Base-by-base conservation (phyloP, 2,797 vertebrate species). In the Sebastes minor region DNA sequence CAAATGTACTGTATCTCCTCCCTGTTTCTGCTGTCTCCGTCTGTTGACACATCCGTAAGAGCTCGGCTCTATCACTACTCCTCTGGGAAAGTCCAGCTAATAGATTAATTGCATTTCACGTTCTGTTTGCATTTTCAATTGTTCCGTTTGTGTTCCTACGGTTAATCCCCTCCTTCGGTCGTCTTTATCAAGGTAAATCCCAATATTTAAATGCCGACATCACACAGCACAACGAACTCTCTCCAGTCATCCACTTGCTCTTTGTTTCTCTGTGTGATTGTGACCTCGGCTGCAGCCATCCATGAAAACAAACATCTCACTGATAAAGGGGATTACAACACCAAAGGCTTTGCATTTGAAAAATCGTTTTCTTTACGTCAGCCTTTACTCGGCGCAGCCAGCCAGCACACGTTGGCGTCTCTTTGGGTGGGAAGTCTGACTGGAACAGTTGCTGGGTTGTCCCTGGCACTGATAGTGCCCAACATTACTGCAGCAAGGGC, bases 61-160 rank as follows among this genome's bases (percentile, higher is more conserved):
- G 87, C 85, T 90, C 60, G 7, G 81, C 86, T 92, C 94, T 88
- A 92, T 92, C 91, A 27, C 63, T 23, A 5, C 32, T 92, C 91
- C 86, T 88, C 74, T 72, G 91, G 88, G 92, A 85, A 81, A 80
- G 66, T 91, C 68, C 61, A 35, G 86, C 90, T 91, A 92, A 94
- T 88, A 77, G 73, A 92, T 92, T 94, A 91, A 91, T 91, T 92
- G 84, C 81, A 46, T 88, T 90, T 80, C 32, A 73, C 52, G 33
- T 91, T 91, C 60, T 74, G 82, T 94, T 93, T 92, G 89, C 80
- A 86, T 88, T 90, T 86, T 82, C 76, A 89, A 81, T 86, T 71
- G 80, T 59, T 86, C 72, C n/a, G 14, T 86, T 84, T 83, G 74
- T 85, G 83, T 78, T 85, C 81, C 77, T 84, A 60, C 22, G 14